Evolutionary conservation across 2,888 invertebrate genomes (phyloP), one percentile per base, ranked within the genome.

Genomic region (Stegana nigrithorax): DNA sequence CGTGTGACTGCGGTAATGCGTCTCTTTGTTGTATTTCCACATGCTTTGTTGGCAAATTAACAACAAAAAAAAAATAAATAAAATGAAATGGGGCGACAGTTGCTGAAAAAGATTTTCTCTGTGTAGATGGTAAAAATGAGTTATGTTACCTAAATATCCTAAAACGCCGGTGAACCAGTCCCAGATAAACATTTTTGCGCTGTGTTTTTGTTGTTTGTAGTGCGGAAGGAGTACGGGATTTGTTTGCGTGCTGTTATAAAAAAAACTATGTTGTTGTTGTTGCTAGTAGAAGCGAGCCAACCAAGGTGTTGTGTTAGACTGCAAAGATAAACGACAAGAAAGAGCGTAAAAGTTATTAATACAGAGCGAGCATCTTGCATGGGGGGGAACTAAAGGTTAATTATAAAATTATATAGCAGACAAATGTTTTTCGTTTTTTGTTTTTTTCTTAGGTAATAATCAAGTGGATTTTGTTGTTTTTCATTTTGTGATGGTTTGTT

Each of bases 131-230:
- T n/a, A n/a, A n/a, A n/a, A n/a, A n/a, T n/a, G n/a, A n/a, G n/a
- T n/a, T n/a, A n/a, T n/a, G 91, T 92, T 86, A 95, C 96, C 96
- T 86, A 96, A 90, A 88, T 94, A 96, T 86, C 95, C 95, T 84
- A 96, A 89, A 84, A 96, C 95, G 82, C 95, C 95, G 86, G 95
- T 94, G 86, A 96, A 93, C 95, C 96, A 96, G 87, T 96, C 96
- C 93, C 94, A 93, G 88, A 96, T 92, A 89, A 96, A 96, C 96
- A 96, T 96, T 84, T 73, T 78, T 73, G 62, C 60, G 66, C 57
- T 72, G 71, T 70, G 69, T 50, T 59, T n/a, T n/a, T n/a, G n/a
- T n/a, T 65, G 58, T 67, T 59, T 61, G 69, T 65, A 60, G 64
- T 69, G 66, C 69, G 67, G 66, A 67, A 64, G 68, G 27, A 61